Evolutionary conservation across 2,113 vertebrate genomes (phyloP).

Genomic region (Astatoreochromis straeleni): DNA sequence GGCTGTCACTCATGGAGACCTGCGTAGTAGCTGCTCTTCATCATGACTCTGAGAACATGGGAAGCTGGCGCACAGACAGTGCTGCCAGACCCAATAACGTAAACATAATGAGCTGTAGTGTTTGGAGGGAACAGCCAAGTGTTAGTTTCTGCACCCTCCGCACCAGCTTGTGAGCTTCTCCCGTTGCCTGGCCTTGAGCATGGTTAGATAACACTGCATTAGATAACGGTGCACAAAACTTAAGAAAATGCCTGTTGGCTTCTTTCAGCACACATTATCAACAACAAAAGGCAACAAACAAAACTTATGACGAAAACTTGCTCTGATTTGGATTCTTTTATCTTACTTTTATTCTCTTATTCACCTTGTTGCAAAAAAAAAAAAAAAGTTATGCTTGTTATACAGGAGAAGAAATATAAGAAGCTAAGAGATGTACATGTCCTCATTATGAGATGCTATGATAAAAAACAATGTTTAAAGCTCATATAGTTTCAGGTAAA

Average conservation of each 20-base stretch:
- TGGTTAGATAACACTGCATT: constrained; percentile 47
- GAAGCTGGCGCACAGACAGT: neutral
- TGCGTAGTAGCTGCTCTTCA: neutral
- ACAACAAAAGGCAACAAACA: neutral
- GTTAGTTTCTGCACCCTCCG: neutral
- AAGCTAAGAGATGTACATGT: neutral
- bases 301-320: constrained; percentile 14
- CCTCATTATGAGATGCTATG: neutral
- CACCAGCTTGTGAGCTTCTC: constrained; percentile 18
- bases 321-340: neutral
- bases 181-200: constrained; percentile 16
- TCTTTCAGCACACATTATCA: constrained; percentile 38
- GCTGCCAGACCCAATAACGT: constrained; percentile 33
- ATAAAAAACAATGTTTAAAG: neutral
- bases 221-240: constrained; percentile 32
- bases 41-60: neutral
- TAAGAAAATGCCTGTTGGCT: constrained; percentile 28
- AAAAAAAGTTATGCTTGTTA: neutral
- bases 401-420: neutral
- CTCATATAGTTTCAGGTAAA: neutral
- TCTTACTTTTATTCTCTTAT: neutral
- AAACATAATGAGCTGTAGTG: constrained; percentile 12
- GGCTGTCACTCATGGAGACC: constrained; percentile 4
- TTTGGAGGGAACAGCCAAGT: constrained; percentile 4
- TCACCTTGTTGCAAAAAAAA: neutral